These are phyloP conservation scores for Sesamia nonagrioides DNA, from an alignment of 1,140 invertebrate species.

Conservation along the genomic window DNA sequence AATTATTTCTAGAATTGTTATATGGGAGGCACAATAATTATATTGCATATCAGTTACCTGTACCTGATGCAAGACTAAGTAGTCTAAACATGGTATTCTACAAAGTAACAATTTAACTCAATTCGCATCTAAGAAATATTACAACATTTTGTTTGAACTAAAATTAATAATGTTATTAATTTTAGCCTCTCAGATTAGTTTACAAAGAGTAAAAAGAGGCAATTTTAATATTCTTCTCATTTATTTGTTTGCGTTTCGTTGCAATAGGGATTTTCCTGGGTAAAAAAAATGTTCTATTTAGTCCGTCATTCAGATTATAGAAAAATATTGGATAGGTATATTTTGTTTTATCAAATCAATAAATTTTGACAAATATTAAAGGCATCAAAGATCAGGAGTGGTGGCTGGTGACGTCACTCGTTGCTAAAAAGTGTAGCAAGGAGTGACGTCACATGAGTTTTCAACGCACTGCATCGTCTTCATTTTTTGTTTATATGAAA, in stretches of 20 bases:
- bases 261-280: no score
- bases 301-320: no score
- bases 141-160: slow-evolving; percentile 19
- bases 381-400: no score
- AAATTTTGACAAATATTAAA: no score
- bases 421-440: no score
- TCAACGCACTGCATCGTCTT: no score
- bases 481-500: no score
- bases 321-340: no score
- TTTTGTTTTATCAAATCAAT: no score
- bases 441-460: no score
- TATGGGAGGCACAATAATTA: not conserved
- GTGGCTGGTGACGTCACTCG: no score
- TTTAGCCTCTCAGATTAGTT: not conserved
- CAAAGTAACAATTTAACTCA: not conserved
- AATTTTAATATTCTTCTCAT: not conserved
- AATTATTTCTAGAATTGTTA: not conserved
- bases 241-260: not conserved
- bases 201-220: not conserved
- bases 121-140: not conserved
- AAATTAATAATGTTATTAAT: not conserved
- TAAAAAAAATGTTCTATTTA: no score
- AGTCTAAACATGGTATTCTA: not conserved
- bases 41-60: not conserved
- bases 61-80: not conserved